Conservation (phyloP, 64 coral and sea anemone genomes). For the Montipora foliosa region DNA sequence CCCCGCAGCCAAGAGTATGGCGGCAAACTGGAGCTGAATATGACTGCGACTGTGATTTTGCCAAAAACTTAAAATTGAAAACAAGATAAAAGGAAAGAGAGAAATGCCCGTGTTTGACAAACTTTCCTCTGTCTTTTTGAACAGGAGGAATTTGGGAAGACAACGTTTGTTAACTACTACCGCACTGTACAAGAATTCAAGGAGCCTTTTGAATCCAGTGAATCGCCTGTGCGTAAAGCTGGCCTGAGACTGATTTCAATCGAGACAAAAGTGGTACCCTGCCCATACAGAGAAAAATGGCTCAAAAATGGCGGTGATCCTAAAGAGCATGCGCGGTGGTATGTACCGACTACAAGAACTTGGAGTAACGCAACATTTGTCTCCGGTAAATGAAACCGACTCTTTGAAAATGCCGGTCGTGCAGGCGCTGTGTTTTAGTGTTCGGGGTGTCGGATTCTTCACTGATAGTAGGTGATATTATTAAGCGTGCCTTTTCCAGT, state of each 20-base stretch:
- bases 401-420: too few relatives aligned
- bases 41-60: too few relatives aligned
- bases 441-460: too few relatives aligned
- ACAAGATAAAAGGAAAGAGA: too few relatives aligned
- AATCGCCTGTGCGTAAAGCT: slow-evolving; percentile 65
- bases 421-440: too few relatives aligned
- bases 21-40: too few relatives aligned
- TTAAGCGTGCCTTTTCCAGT: too few relatives aligned
- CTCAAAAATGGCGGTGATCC: slow-evolving; percentile 78
- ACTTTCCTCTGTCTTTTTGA: background rate
- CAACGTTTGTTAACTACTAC: slow-evolving; percentile 81
- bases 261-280: slow-evolving; percentile 70
- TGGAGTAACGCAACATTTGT: slow-evolving; percentile 72
- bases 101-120: background rate
- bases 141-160: slow-evolving; percentile 80
- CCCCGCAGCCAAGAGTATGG: too few relatives aligned
- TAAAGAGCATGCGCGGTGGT: slow-evolving; percentile 58
- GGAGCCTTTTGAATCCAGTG: slow-evolving; percentile 56
- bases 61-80: too few relatives aligned
- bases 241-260: slow-evolving; percentile 79
- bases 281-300: slow-evolving; percentile 80
- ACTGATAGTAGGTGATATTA: too few relatives aligned
- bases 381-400: slow-evolving; percentile 33
- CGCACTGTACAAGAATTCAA: slow-evolving; percentile 85
- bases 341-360: slow-evolving; percentile 41